Evolutionary conservation across 2,888 invertebrate species (phyloP), one percentile per base, ranked within the genome.

Genomic region (Phengaris arion): DNA sequence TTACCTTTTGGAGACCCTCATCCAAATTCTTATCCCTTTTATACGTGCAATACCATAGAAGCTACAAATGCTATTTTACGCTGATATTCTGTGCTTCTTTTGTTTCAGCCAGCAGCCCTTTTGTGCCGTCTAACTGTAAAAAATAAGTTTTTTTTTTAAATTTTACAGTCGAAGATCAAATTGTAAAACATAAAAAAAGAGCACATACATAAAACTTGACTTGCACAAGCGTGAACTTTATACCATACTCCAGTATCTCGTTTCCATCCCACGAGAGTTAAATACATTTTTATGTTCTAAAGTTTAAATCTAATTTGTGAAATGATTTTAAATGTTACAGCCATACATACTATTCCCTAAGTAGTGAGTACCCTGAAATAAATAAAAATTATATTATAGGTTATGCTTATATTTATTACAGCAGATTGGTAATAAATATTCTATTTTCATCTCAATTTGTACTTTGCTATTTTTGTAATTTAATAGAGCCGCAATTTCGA

Each of bases 261-360:
- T 15, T 6, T 59, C 4, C 5, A 59, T 10, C 59, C 59, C 59
- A 59, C 10, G 59, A 59, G 59, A 59, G 5, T 59, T 10, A 10
- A 9, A 22, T 22, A 22, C 59, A 59, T 59, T 59, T 22, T 59
- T 59, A 22, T 22, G 59, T 59, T 22, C 10, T 22, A 59, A 59
- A 59, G 22, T 59, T 59, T 59, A 59, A 59, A 59, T 59, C 22
- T 22, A 59, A 59, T 59, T 59, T 59, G 15, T 59, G 6, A 22
- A 59, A 59, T 59, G 22, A 59, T 59, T 59, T 59, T 59, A 22
- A 59, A 59, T 59, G 9, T 59, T 59, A 6, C 22, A 59, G 15
- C 15, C 9, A 22, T 48, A 35, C 35, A 3, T 6, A 48, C 7
- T 59, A 59, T 59, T 59, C 59, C 59, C 59, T 10, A 10, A 59